Percentiles rank a stretch among this genome's conserved stretches.
phyloP scores from a whole-genome alignment of 23 tunicate genomes.

The Oikopleura albicans region DNA sequence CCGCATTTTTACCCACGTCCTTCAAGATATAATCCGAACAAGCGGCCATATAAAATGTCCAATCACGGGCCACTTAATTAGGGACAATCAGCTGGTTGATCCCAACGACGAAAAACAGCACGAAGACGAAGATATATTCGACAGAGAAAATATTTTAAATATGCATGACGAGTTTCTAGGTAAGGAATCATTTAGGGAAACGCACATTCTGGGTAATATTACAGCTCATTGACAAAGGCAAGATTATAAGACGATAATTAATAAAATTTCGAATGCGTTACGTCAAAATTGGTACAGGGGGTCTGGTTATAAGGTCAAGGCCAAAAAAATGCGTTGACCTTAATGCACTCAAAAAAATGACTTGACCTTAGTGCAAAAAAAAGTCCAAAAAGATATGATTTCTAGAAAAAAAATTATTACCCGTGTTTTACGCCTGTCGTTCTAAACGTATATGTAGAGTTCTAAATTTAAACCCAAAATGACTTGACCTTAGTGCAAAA shows the following conservation, averaged over 20 bases:
- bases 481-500: too few relatives aligned
- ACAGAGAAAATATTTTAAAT: neutral
- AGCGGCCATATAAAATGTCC: slow-evolving; percentile 5
- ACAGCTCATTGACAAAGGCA: neutral
- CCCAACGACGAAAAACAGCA: neutral
- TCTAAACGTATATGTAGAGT: too few relatives aligned
- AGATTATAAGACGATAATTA: neutral
- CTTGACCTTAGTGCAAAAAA: too few relatives aligned
- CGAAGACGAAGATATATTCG: neutral
- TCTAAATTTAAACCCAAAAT: too few relatives aligned
- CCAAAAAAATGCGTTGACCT: too few relatives aligned
- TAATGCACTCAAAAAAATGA: too few relatives aligned
- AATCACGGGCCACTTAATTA: neutral
- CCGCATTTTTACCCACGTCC: neutral
- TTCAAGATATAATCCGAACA: neutral
- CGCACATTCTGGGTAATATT: neutral
- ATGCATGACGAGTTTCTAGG: slow-evolving; percentile 2
- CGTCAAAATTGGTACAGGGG: too few relatives aligned
- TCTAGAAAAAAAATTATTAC: too few relatives aligned
- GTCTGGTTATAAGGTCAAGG: too few relatives aligned
- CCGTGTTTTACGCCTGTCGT: too few relatives aligned
- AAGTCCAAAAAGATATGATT: too few relatives aligned
- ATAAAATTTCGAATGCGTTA: too few relatives aligned
- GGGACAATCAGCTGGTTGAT: neutral
- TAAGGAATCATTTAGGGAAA: neutral